Percentiles rank a stretch among this genome's conserved stretches.
Conservation (phyloP, 2,113 vertebrate species). For the Cynoglossus semilaevis region DNA sequence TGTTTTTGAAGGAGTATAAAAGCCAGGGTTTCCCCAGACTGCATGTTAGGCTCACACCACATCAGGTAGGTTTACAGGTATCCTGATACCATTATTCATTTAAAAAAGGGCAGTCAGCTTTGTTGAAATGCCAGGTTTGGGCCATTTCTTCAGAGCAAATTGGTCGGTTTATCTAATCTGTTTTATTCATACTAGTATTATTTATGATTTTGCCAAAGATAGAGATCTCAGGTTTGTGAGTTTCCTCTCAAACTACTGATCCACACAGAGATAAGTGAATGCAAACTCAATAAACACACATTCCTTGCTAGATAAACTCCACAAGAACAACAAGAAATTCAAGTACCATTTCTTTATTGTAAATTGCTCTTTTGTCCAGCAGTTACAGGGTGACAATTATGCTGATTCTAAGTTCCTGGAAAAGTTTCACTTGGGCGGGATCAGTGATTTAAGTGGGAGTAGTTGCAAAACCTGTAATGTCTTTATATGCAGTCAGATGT, state of each 20-base stretch:
- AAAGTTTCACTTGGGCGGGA: constrained; percentile 41
- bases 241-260: not conserved
- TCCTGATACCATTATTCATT: constrained; percentile 9
- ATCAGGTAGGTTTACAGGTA: constrained; percentile 48
- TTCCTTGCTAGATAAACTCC: not conserved
- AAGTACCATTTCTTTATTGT: constrained; percentile 19
- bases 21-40: constrained; percentile 5
- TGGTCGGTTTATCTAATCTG: not conserved
- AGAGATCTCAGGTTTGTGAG: not conserved
- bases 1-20: constrained; percentile 57
- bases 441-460: constrained; percentile 37
- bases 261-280: not conserved
- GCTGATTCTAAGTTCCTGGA: constrained; percentile 9
- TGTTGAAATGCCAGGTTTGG: not conserved
- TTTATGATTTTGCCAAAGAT: constrained; percentile 14
- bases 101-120: constrained; percentile 3
- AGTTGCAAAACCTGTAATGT: constrained; percentile 45
- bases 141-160: not conserved
- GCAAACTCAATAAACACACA: not conserved
- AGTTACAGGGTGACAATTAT: constrained; percentile 16
- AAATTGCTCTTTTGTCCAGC: constrained; percentile 30
- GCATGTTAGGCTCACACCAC: constrained; percentile 14
- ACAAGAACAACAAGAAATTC: not conserved
- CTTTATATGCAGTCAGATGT: constrained; percentile 12
- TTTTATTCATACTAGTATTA: not conserved